Base-by-base conservation (phyloP, 2,113 vertebrate species). In the Siniperca knerii region DNA sequence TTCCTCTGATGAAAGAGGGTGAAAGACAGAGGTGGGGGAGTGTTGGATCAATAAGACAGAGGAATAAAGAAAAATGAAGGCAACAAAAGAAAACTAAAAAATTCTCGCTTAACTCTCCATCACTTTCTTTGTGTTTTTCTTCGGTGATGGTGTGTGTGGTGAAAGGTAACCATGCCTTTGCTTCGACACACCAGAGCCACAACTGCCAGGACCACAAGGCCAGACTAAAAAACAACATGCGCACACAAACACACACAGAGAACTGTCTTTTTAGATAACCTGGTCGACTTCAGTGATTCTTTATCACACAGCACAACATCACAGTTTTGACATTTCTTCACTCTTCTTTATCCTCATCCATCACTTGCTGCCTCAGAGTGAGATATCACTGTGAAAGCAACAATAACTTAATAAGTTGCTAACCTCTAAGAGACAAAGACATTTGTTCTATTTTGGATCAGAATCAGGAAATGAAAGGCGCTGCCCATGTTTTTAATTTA, bases 1-100 rank as follows among this genome's bases (percentile, higher is more conserved):
- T 25, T 66, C 18, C 35, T 85, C 75, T 79, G 73, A 84, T 86
- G 80, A 91, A 85, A 89, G 57, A 55, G 60, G 46, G 42, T 65
- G 75, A 90, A 72, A 87, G 69, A 81, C 37, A 18, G 73, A 75
- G 64, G 64, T n/a, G 73, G 69, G 52, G 18, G 44, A 33, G 33
- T 21, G 35, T 42, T 42, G 69, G 69, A 91, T 78, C 65, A 60
- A 82, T 87, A 23, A 62, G 35, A 77, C 4, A 4, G 52, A 80
- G 33, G 66, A 35, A 75, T 70, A 21, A 66, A 78, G 61, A 84
- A 69, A 77, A 77, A 81, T 60, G 52, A 77, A 72, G 23, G 70
- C n/a, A 52, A 29, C 8, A 42, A 46, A 71, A 54, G 10, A 42
- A 50, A 62, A 70, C 2, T 15, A 65, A 76, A n/a, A 73, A 54